Conservation (phyloP, 92 coral and sea anemone species). For the Actinostola sp. region DNA sequence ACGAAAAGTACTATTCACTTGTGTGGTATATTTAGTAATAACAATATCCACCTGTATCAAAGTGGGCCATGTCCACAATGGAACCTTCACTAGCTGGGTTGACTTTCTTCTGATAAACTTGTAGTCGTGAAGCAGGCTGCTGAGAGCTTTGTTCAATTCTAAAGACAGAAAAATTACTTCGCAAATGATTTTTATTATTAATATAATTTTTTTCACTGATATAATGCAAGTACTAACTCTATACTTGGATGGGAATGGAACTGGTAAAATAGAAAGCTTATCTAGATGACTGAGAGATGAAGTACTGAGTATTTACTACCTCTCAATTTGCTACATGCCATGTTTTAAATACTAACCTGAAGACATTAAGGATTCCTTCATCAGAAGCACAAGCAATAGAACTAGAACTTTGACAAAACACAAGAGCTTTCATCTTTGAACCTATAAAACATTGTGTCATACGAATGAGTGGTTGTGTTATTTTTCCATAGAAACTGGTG, state of each 20-base stretch:
- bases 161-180: neutral
- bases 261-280: too few relatives aligned
- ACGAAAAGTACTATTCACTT: too few relatives aligned
- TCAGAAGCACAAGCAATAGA: slow-evolving; percentile 95
- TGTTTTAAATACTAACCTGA: slow-evolving; percentile 75
- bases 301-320: too few relatives aligned
- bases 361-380: slow-evolving; percentile 83
- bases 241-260: too few relatives aligned
- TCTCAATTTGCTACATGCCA: too few relatives aligned
- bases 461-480: too few relatives aligned
- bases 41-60: slow-evolving; percentile 90
- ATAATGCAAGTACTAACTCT: too few relatives aligned
- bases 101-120: slow-evolving; percentile 69
- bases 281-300: too few relatives aligned
- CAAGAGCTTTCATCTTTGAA: slow-evolving; percentile 84
- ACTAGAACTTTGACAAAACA: slow-evolving; percentile 88
- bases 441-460: slow-evolving; percentile 31
- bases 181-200: neutral
- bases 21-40: too few relatives aligned
- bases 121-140: slow-evolving; percentile 54
- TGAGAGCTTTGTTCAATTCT: slow-evolving; percentile 78
- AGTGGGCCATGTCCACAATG: slow-evolving; percentile 95
- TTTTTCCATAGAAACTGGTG: too few relatives aligned
- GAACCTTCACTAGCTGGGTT: slow-evolving; percentile 78
- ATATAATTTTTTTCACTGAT: too few relatives aligned